Conservation (phyloP, 2,888 invertebrate genomes). For the Apantesis nais region DNA sequence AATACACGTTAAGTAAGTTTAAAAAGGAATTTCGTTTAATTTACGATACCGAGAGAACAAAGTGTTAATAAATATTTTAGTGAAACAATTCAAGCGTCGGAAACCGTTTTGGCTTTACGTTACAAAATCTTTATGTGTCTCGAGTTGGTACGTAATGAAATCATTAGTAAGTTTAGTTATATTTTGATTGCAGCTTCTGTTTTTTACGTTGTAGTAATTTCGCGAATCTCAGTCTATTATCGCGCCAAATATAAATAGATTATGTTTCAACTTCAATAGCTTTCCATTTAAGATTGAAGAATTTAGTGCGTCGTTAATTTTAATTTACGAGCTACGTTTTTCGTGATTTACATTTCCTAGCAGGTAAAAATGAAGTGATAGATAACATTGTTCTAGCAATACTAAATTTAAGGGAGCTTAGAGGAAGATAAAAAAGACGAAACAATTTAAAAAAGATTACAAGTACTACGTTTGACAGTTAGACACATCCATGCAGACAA, state of each 20-base stretch:
- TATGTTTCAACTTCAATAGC: constrained; percentile 24
- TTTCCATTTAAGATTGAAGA: constrained; percentile 30
- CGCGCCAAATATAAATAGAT: constrained; percentile 13
- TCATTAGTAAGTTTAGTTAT: constrained; percentile 11
- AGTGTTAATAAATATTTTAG: constrained; percentile 27
- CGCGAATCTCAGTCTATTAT: constrained; percentile 13
- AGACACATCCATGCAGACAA: constrained; percentile 44
- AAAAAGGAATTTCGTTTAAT: constrained; percentile 20
- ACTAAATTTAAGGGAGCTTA: constrained; percentile 9
- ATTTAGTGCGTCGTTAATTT: constrained; percentile 33
- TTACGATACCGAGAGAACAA: constrained; percentile 24
- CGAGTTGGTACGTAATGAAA: constrained; percentile 16
- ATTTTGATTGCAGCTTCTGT: constrained; percentile 11
- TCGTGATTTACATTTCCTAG: constrained; percentile 34
- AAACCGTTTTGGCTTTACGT: constrained; percentile 14
- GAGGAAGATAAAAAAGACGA: constrained; percentile 18
- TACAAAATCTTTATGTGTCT: constrained; percentile 19
- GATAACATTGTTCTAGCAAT: background rate
- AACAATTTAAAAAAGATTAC: constrained; percentile 20
- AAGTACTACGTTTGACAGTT: constrained; percentile 10
- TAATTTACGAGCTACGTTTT: constrained; percentile 30
- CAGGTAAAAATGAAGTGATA: constrained; percentile 17
- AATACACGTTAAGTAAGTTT: constrained; percentile 18
- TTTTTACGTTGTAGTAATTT: constrained; percentile 10
- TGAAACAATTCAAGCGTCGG: constrained; percentile 13